These are phyloP conservation scores for Gasterosteus nipponicus DNA, from an alignment of 2,113 vertebrate species.

Conservation along the genomic window DNA sequence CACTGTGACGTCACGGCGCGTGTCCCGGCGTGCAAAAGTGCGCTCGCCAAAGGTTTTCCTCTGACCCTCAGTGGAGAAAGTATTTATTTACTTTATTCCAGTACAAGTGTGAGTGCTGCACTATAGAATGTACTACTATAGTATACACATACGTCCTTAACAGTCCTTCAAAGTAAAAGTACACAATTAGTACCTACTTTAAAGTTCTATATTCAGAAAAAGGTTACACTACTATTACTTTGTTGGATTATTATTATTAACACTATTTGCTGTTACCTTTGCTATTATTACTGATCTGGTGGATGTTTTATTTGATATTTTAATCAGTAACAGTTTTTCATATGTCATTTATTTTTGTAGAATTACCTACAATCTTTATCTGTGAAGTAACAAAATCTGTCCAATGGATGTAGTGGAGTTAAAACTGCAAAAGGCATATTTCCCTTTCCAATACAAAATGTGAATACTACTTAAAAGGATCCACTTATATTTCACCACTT, in stretches of 20 bases:
- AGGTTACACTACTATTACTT: neutral
- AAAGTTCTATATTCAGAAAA: neutral
- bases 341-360: neutral
- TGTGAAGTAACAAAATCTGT: neutral
- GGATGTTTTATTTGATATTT: neutral
- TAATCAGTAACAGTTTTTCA: neutral
- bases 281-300: neutral
- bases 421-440: neutral
- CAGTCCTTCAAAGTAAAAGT: neutral
- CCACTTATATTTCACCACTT: neutral
- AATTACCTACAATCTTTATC: too few relatives aligned
- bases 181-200: neutral
- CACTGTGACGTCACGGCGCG: conserved; percentile 29
- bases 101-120: neutral
- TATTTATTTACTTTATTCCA: neutral
- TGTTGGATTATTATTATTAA: neutral
- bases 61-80: neutral
- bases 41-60: neutral
- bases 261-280: neutral
- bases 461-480: neutral
- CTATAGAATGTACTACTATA: neutral
- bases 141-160: too few relatives aligned
- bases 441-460: neutral
- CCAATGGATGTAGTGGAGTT: neutral
- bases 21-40: conserved; percentile 1